Evolutionary conservation across 23 tunicate species (phyloP).

Genomic region (Clavelina lepadiformis): DNA sequence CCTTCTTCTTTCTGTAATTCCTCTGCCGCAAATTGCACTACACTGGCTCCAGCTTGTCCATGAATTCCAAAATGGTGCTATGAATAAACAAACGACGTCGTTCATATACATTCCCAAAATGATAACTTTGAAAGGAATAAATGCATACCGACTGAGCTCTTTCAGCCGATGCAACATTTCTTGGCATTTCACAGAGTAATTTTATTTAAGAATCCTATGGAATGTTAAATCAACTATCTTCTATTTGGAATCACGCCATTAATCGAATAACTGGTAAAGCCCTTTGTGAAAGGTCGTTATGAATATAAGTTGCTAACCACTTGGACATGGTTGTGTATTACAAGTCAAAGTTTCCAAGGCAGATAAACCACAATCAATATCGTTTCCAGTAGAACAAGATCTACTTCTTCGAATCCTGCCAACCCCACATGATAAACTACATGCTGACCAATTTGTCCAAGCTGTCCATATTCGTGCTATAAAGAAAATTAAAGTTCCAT

Average conservation of each 20-base stretch:
- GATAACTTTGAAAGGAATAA: too few species aligned
- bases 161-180: too few species aligned
- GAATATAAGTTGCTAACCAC: background rate
- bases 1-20: background rate
- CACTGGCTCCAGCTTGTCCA: background rate
- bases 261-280: too few species aligned
- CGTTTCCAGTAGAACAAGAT: slow-evolving; percentile 15
- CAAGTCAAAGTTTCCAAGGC: slow-evolving; percentile 1
- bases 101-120: too few species aligned
- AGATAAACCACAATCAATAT: slow-evolving; percentile 7
- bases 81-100: too few species aligned
- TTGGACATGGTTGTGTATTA: slow-evolving; percentile 6
- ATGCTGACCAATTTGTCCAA: slow-evolving; percentile 16
- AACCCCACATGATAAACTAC: slow-evolving; percentile 8
- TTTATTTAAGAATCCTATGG: too few species aligned
- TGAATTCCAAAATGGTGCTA: background rate
- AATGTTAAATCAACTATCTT: too few species aligned
- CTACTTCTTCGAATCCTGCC: slow-evolving; percentile 1
- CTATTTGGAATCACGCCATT: too few species aligned
- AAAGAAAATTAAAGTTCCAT: too few species aligned
- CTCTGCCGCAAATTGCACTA: background rate
- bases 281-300: too few species aligned
- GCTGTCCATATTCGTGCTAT: slow-evolving; percentile 2
- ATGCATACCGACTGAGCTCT: too few species aligned
- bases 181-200: too few species aligned